A percentile compares a stretch with the other conserved stretches of the same genome.
These are phyloP conservation scores for Ypsolopha scabrella DNA, from an alignment of 2,888 invertebrate species.

Conservation along the genomic window DNA sequence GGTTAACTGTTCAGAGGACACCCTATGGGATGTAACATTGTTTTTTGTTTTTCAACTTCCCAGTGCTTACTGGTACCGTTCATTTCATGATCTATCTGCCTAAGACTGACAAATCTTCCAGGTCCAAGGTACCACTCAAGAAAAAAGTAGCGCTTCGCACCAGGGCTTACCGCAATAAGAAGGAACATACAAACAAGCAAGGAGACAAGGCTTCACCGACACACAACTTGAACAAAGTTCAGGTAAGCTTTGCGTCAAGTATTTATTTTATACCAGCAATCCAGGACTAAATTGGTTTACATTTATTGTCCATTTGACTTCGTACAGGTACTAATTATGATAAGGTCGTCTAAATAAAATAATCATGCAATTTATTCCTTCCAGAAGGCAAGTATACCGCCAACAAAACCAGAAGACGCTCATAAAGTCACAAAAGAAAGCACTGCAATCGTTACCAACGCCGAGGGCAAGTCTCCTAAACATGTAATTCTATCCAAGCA, in stretches of 20 bases:
- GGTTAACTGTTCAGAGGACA: too few relatives aligned
- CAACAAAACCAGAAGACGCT: slow-evolving; percentile 38
- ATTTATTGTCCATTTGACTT: too few relatives aligned
- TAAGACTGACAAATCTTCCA: slow-evolving; percentile 24
- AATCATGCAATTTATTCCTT: slow-evolving; percentile 11
- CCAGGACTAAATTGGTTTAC: too few relatives aligned
- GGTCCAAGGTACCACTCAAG: slow-evolving; percentile 88
- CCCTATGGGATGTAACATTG: too few relatives aligned
- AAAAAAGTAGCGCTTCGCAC: slow-evolving; percentile 81
- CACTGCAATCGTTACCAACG: slow-evolving; percentile 50
- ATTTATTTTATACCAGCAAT: too few relatives aligned
- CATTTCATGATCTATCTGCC: too few relatives aligned
- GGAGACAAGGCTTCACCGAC: slow-evolving; percentile 56
- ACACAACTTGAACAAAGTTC: slow-evolving; percentile 56
- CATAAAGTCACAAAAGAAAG: slow-evolving; percentile 53
- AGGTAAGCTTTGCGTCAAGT: slow-evolving; percentile 32
- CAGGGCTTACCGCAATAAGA: slow-evolving; percentile 67
- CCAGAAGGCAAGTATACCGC: slow-evolving; percentile 46
- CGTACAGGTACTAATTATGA: not conserved
- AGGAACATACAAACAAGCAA: slow-evolving; percentile 48
- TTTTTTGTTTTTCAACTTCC: not conserved
- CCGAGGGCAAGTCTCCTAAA: slow-evolving; percentile 69
- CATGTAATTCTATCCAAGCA: slow-evolving; percentile 63
- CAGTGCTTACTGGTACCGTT: too few relatives aligned
- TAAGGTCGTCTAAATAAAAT: too few relatives aligned